Evolutionary conservation across 2,797 vertebrate genomes (phyloP).

Genomic region (Sebastes jordani): DNA sequence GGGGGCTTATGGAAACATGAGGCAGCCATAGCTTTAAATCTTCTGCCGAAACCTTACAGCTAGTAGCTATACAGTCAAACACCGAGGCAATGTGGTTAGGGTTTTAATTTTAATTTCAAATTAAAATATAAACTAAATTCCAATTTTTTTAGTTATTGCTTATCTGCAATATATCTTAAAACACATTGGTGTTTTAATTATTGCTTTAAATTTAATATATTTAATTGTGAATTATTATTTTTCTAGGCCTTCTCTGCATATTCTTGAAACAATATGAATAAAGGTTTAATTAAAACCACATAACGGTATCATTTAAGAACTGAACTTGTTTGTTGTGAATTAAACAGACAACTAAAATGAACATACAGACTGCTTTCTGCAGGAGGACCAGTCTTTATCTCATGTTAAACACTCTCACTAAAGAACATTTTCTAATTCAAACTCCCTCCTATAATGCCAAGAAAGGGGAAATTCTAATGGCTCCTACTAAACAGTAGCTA

Average conservation of each 20-base stretch:
- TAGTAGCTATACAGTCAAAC: constrained; percentile 18
- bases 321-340: neutral
- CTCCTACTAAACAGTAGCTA: neutral
- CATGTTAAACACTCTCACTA: neutral
- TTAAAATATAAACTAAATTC: neutral
- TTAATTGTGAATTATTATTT: neutral
- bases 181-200: neutral
- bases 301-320: neutral
- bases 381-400: constrained; percentile 18
- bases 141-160: neutral
- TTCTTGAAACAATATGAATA: neutral
- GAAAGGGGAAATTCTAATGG: neutral
- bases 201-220: neutral
- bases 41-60: constrained; percentile 38
- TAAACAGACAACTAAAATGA: neutral
- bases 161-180: neutral
- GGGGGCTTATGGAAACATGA: constrained; percentile 70
- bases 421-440: neutral
- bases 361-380: neutral
- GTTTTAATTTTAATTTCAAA: constrained; percentile 1
- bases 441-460: neutral
- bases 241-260: neutral
- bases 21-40: constrained; percentile 62
- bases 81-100: neutral
- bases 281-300: neutral